Percentiles rank a stretch among this genome's conserved stretches.
phyloP scores from a whole-genome alignment of 2,113 vertebrate species.

The Regulus satrapa region DNA sequence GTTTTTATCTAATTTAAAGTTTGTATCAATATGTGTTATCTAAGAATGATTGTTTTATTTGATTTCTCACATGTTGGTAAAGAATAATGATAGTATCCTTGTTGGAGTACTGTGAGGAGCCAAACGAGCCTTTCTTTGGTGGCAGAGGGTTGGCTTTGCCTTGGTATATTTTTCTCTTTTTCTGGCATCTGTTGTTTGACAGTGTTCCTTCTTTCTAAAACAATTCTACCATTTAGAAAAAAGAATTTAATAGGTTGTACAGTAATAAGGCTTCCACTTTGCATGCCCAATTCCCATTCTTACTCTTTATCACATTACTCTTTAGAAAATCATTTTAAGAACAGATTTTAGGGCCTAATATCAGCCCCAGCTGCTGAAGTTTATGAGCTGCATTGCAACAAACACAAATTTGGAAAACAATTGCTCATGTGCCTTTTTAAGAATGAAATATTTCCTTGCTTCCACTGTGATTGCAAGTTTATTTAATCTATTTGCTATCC shows the following conservation, averaged over 20 bases:
- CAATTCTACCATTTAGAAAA: not conserved
- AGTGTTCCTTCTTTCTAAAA: not conserved
- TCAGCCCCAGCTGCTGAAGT: not conserved
- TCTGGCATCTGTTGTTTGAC: not conserved
- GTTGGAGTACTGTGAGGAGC: not conserved
- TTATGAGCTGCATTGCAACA: not conserved
- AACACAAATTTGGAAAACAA: not conserved
- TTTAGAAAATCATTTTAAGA: not conserved
- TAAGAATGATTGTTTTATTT: not conserved
- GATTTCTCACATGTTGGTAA: not conserved
- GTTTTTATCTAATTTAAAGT: not conserved
- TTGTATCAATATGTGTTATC: not conserved
- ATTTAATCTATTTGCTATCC: not conserved
- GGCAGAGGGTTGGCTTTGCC: not conserved
- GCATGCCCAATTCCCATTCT: not conserved
- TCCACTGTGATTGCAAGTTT: not conserved
- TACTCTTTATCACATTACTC: not conserved
- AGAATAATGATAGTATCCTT: not conserved
- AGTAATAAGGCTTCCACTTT: not conserved
- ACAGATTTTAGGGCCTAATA: not conserved
- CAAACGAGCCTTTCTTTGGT: not conserved
- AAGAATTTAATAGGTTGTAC: not conserved
- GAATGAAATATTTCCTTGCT: not conserved
- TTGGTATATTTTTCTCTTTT: not conserved
- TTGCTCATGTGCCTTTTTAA: not conserved